Evolutionary conservation across 30 jellyfish, hydroid and myxozoan genomes (phyloP), one percentile per base, ranked within the genome.

Genomic region (Pelagia noctiluca): DNA sequence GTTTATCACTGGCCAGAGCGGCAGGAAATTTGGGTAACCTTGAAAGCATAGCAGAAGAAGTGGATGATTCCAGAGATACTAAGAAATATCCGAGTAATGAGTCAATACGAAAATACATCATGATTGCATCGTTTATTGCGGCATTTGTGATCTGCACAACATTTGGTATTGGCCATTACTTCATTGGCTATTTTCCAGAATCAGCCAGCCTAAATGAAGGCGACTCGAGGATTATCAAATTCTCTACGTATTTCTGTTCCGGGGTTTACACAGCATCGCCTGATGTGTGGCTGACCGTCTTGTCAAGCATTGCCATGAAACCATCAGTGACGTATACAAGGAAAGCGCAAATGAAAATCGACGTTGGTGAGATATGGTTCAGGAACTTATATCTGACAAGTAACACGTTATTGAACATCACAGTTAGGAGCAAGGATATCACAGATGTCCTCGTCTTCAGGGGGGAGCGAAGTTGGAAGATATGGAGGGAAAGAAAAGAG

Each of bases 401-500:
- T 25, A 78, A 72, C 24, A 79, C 88, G 28, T 22, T 32, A 7
- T 23, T 90, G 1, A 84, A 29, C 61, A 83, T 90, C 63, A 62
- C 38, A 4, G 32, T 75, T 0, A 26, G 37, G 26, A 53, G 91
- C 35, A 36, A 34, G 3, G 92, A 77, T 18, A 37, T 83, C 24
- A 50, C 72, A 12, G 89, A 83, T 31, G 82, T 90, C 35, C 26
- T 79, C 13, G 63, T 70, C 2, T 90, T 90, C 87, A 47, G 67
- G 48, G 75, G 96, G 12, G 89, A 76, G 37, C 53, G 63, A 4
- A 76, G 57, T 37, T 70, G 30, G 37, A 75, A 83, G 1, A 83
- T 90, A 33, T 90, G 97, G 97, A 42, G 24, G n/a, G 84, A 35
- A 19, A 76, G 97, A 72, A 90, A 84, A 79, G 53, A 63, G 8